These are phyloP conservation scores for Camelus dromedarius DNA, from an alignment of 2,113 vertebrate species.

Conservation along the genomic window DNA sequence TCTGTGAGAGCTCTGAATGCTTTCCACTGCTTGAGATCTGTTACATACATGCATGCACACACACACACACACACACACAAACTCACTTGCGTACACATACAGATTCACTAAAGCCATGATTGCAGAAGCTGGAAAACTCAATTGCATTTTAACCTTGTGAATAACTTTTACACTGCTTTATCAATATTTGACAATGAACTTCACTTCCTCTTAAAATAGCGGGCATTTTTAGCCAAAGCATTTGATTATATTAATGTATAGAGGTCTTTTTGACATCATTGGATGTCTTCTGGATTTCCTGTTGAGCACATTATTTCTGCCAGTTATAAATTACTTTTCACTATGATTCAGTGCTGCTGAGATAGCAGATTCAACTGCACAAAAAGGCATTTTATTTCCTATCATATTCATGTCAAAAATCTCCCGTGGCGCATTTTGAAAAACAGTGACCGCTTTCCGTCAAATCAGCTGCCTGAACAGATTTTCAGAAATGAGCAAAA, in stretches of 20 bases:
- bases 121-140: constrained; percentile 75
- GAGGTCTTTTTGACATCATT: constrained; percentile 38
- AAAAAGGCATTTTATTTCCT: constrained; percentile 23
- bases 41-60: background rate
- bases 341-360: background rate
- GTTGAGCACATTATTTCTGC: background rate
- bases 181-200: constrained; percentile 79
- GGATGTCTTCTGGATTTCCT: constrained; percentile 34
- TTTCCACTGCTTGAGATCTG: constrained; percentile 24
- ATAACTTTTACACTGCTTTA: constrained; percentile 27
- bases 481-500: constrained; percentile 51
- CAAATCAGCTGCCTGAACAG: background rate
- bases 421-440: constrained; percentile 4
- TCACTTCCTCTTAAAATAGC: constrained; percentile 64
- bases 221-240: constrained; percentile 72
- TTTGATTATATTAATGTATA: constrained; percentile 63
- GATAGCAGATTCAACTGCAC: background rate
- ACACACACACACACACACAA: background rate
- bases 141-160: constrained; percentile 79
- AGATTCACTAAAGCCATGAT: constrained; percentile 34
- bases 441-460: constrained; percentile 21
- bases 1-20: constrained; percentile 73
- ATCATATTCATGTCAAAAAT: background rate
- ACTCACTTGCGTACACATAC: background rate
- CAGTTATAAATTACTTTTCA: constrained; percentile 60